phyloP scores from a whole-genome alignment of 2,797 vertebrate genomes.

The Lutjanus argentimaculatus region DNA sequence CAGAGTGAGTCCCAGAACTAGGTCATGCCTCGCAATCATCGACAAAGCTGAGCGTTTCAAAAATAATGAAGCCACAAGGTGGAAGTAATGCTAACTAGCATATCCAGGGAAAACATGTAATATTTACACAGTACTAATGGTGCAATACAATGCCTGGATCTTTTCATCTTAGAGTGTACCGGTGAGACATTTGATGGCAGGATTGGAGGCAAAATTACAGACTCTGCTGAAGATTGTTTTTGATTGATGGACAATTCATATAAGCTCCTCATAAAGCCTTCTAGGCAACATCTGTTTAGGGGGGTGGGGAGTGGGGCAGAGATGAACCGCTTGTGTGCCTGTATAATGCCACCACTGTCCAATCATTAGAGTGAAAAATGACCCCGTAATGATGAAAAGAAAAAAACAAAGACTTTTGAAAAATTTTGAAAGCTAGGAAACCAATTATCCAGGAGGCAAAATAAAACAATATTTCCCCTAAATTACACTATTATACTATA shows the following conservation, averaged over 20 bases:
- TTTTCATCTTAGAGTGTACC: conserved; percentile 67
- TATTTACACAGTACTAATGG: conserved; percentile 83
- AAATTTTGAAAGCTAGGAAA: conserved; percentile 16
- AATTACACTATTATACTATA: neutral
- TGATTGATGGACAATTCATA: conserved; percentile 81
- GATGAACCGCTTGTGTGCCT: conserved; percentile 47
- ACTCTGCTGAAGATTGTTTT: conserved; percentile 57
- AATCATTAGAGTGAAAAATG: conserved; percentile 65
- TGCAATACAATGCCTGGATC: conserved; percentile 63
- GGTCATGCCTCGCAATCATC: conserved; percentile 80
- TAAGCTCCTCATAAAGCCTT: conserved; percentile 72
- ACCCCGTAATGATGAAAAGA: conserved; percentile 38
- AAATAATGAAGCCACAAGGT: conserved; percentile 85
- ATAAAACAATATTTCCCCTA: neutral
- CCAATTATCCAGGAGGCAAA: conserved; percentile 7
- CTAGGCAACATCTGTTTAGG: conserved; percentile 77
- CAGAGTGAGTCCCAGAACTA: conserved; percentile 73
- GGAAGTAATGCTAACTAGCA: conserved; percentile 85
- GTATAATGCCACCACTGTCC: conserved; percentile 51
- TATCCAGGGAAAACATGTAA: conserved; percentile 82
- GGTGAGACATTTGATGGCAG: conserved; percentile 58
- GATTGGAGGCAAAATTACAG: conserved; percentile 63
- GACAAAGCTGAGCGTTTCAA: conserved; percentile 80
- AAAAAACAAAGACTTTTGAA: neutral
- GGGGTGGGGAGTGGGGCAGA: conserved; percentile 48